Evolutionary conservation across 2,888 invertebrate genomes (phyloP).

Genomic region (Octodonta nipae): DNA sequence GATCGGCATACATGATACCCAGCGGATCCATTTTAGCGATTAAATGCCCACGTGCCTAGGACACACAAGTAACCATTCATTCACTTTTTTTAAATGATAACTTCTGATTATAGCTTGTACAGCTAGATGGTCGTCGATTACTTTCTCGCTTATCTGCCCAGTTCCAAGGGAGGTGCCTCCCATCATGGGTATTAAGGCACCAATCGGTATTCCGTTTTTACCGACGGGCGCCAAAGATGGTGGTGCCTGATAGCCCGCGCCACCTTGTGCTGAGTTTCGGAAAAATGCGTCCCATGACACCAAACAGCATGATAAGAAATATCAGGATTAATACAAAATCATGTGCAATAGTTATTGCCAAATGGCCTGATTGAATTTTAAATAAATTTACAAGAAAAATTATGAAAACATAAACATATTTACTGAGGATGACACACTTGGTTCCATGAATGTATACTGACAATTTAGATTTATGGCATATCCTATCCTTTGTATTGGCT

Average conservation of each 20-base stretch:
- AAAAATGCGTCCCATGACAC: conserved; percentile 91
- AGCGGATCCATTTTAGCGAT: conserved; percentile 88
- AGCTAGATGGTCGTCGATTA: conserved; percentile 94
- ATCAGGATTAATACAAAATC: too few relatives aligned
- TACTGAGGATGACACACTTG: too few relatives aligned
- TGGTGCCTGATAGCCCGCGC: conserved; percentile 62
- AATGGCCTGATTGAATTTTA: too few relatives aligned
- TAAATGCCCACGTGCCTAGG: conserved; percentile 82
- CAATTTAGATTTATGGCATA: too few relatives aligned
- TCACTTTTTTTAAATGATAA: conserved; percentile 96
- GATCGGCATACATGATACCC: conserved; percentile 63
- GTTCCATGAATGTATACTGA: too few relatives aligned
- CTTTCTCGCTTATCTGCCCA: conserved; percentile 61
- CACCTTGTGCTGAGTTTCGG: conserved; percentile 72
- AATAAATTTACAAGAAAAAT: too few relatives aligned
- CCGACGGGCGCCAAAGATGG: conserved; percentile 57
- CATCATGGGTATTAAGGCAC: conserved; percentile 45
- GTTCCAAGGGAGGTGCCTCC: conserved; percentile 24
- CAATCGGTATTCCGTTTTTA: conserved; percentile 55
- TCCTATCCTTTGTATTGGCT: too few relatives aligned
- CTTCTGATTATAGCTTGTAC: conserved; percentile 98
- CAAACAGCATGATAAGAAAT: too few relatives aligned
- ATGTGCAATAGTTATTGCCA: too few relatives aligned
- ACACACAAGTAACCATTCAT: too few relatives aligned
- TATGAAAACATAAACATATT: too few relatives aligned